These are phyloP conservation scores for Agelastica alni DNA, from an alignment of 2,888 invertebrate species.

Conservation along the genomic window DNA sequence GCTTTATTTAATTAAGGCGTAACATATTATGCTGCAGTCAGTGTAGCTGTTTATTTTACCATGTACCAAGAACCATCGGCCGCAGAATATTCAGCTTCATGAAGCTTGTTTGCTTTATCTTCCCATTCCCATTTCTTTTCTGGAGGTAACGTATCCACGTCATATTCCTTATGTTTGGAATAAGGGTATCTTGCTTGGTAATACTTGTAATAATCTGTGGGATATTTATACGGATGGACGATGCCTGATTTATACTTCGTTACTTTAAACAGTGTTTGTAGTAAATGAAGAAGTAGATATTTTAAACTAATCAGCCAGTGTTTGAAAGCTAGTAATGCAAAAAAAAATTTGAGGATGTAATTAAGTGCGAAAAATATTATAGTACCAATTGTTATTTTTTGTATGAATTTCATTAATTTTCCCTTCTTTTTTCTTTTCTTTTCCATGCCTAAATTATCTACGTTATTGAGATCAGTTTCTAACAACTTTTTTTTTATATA, in stretches of 20 bases:
- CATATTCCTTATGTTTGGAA: slow-evolving; percentile 24
- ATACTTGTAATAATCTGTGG: slow-evolving; percentile 77
- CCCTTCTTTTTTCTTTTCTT: slow-evolving; percentile 63
- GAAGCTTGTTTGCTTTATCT: slow-evolving; percentile 45
- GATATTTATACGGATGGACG: too few species aligned
- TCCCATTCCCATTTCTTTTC: slow-evolving; percentile 41
- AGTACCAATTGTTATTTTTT: slow-evolving; percentile 68
- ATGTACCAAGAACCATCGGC: slow-evolving; percentile 7
- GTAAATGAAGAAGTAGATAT: slow-evolving; percentile 70
- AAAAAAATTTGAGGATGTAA: slow-evolving; percentile 73
- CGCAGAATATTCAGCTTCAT: slow-evolving; percentile 37
- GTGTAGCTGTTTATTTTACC: background rate
- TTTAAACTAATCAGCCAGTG: slow-evolving; percentile 74
- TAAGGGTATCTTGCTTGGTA: slow-evolving; percentile 39
- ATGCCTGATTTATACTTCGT: too few species aligned
- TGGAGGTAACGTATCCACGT: slow-evolving; percentile 44
- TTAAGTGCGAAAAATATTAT: slow-evolving; percentile 71
- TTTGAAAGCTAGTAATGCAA: slow-evolving; percentile 74
- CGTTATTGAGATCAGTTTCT: too few species aligned
- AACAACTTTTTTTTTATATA: too few species aligned
- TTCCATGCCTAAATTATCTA: too few species aligned
- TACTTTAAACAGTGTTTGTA: too few species aligned
- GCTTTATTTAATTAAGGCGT: too few species aligned
- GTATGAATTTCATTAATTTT: slow-evolving; percentile 72
- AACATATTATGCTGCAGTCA: too few species aligned